Evolutionary conservation across 2,888 invertebrate species (phyloP), one percentile per base, ranked within the genome.

Genomic region (Limnephilus auricula): DNA sequence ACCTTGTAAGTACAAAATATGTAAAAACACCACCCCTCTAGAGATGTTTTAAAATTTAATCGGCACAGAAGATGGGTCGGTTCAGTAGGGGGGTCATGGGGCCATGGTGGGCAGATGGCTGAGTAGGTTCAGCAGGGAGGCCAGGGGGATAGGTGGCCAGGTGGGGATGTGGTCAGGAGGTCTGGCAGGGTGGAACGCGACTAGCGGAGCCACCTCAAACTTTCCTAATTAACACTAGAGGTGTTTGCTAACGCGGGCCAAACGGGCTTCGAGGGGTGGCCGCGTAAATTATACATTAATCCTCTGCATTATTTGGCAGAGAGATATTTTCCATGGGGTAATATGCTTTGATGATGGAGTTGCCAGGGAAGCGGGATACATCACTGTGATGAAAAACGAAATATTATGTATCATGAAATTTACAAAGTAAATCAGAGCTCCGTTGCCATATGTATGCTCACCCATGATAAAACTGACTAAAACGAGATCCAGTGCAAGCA

Each of bases 211-310:
- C n/a, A 65, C 89, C 91, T 84, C 84, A 87, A 93, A 93, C 92
- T 93, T 93, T 93, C 88, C 92, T 91, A 93, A 93, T 93, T 93
- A 93, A 91, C 92, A 93, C 92, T 90, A 85, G 80, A 93, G 91
- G 92, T 93, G 92, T 92, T 93, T 82, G 92, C 90, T 79, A 89
- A 91, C 88, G 89, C 34, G 32, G 78, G 91, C 90, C 91, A 79
- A 85, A 86, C 90, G 89, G 80, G 91, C 31, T 91, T 84, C 79
- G 25, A 65, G 65, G 65, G 65, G 65, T 65, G 65, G 65, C n/a
- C 85, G 78, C 86, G 90, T 92, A 92, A 92, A 92, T 92, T 92
- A 90, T 92, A 90, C 91, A 91, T 92, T 92, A 92, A 92, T 92
- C 91, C 91, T 79, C 83, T 89, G 91, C 91, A 89, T 89, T 92